A percentile compares a stretch with the other conserved stretches of the same genome.
Conservation (phyloP, 2,888 invertebrate species). For the Drosophila birchii region DNA sequence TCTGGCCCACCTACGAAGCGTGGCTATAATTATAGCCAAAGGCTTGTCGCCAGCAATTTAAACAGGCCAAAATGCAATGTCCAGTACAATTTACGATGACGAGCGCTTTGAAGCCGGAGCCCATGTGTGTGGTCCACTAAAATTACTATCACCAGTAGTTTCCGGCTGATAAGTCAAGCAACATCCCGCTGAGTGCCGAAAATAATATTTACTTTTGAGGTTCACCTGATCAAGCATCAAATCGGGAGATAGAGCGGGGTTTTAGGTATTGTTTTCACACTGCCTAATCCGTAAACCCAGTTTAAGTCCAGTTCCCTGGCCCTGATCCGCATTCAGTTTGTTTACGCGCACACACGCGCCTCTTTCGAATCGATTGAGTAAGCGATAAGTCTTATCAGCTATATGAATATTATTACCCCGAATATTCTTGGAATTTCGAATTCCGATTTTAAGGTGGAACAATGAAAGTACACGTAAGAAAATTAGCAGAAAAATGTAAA, state of each 20-base stretch:
- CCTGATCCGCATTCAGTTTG: conserved; percentile 38
- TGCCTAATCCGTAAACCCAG: conserved; percentile 21
- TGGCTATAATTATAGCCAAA: conserved; percentile 74
- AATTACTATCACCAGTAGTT: conserved; percentile 15
- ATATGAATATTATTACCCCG: conserved; percentile 19
- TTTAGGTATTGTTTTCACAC: conserved; percentile 14
- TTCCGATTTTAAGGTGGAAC: conserved; percentile 16
- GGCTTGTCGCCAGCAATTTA: conserved; percentile 74
- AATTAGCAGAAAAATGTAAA: conserved; percentile 7
- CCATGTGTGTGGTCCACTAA: conserved; percentile 44
- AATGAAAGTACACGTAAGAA: conserved; percentile 4
- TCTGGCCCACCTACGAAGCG: conserved; percentile 73
- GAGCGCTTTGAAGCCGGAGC: conserved; percentile 68
- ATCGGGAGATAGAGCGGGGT: conserved; percentile 3
- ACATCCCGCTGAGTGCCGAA: conserved; percentile 19
- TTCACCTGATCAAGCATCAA: conserved; percentile 25
- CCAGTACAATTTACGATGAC: conserved; percentile 67
- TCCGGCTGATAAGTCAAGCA: conserved; percentile 56
- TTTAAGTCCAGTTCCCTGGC: conserved; percentile 9
- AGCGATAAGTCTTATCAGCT: conserved; percentile 33
- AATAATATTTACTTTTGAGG: conserved; percentile 4
- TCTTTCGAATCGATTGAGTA: conserved; percentile 37
- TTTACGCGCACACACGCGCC: conserved; percentile 46
- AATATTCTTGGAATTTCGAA: conserved; percentile 19
- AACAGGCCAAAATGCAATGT: conserved; percentile 48